Evolutionary conservation across 2,888 invertebrate genomes (phyloP), one percentile per base, ranked within the genome.

Genomic region (Kuschelorhynchus macadamiae): DNA sequence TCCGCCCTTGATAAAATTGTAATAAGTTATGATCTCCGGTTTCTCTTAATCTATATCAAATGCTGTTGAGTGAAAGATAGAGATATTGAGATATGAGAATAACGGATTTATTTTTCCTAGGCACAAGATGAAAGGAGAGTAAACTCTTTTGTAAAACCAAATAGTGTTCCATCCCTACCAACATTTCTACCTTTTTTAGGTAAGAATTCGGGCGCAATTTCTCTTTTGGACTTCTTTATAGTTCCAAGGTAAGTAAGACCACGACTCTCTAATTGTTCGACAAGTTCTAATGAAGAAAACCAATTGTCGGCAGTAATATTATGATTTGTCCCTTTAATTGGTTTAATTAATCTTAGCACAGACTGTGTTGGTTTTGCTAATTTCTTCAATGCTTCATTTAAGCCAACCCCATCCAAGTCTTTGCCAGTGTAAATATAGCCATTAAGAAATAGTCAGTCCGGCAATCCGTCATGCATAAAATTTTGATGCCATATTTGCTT

Each of bases 291-390:
- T 14, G 50, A 52, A 47, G 65, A 50, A 21, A 62, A 62, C 62
- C 62, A 62, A 18, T 62, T 55, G 33, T 62, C 53, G 16, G 62
- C 53, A 17, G 62, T 62, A 30, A 62, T 33, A 32, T 50, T 61
- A 8, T 20, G 44, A 44, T 21, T 49, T 11, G 16, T 17, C 16
- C 18, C 18, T 44, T 44, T 11, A 2, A 44, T 5, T 44, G 11
- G 44, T 3, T 44, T 44, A 14, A 44, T 18, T 14, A 74, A 42
- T 4, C 25, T 25, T 7, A 25, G 7, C 25, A 71, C 68, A 17
- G 39, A 21, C 44, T 52, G 57, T 20, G 70, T 64, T 44, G 59
- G 72, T n/a, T 39, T 41, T 5, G 18, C 11, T 16, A 11, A 16
- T 41, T 41, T 55, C 18, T 2, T 55, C 14, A 18, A 16, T 5